Evolutionary conservation across 1,140 invertebrate species (phyloP), one percentile per base, ranked within the genome.

Genomic region (Eumaeus atala): DNA sequence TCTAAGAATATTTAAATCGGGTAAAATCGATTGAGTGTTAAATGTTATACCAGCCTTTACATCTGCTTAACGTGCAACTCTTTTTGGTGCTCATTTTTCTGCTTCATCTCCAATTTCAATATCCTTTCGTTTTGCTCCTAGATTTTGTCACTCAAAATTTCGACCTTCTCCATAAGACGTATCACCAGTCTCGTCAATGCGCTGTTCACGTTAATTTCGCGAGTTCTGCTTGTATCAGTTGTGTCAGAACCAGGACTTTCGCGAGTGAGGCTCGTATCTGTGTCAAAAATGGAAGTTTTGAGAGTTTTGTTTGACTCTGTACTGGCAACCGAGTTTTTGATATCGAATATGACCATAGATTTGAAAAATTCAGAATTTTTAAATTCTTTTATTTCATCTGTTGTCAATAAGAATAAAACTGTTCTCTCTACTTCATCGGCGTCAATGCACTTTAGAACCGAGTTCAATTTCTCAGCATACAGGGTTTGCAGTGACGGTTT

Each of bases 331-430:
- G 42, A 47, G 16, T 47, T 16, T 47, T 47, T 16, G 12, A 9
- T 18, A 18, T 34, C 21, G 33, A 49, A n/a, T 33, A 12, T 48
- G 28, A 12, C 6, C 28, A 48, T 33, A 67, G 68, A 56, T 35
- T 70, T 48, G 54, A 73, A 78, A 11, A 81, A 77, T 11, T 74
- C 69, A 0, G 72, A 69, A 1, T 62, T 59, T 38, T 73, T 75
- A 42, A 78, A 83, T 17, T 61, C 54, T 12, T 51, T 50, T 11
- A 74, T 52, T 54, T 83, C 77, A 0, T 72, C 60, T 1, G 59
- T 10, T 7, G 62, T 74, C 4, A 83, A 55, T 3, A 83, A 48
- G 10, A 51, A 59, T 0, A 49, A 48, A 0, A 61, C 65, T 0
- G 72, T 54, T 53, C 69, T 73, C 3, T 83, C 77, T 0, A 72